These are phyloP conservation scores for Pardalotus punctatus DNA, from an alignment of 2,113 vertebrate genomes.

Conservation along the genomic window DNA sequence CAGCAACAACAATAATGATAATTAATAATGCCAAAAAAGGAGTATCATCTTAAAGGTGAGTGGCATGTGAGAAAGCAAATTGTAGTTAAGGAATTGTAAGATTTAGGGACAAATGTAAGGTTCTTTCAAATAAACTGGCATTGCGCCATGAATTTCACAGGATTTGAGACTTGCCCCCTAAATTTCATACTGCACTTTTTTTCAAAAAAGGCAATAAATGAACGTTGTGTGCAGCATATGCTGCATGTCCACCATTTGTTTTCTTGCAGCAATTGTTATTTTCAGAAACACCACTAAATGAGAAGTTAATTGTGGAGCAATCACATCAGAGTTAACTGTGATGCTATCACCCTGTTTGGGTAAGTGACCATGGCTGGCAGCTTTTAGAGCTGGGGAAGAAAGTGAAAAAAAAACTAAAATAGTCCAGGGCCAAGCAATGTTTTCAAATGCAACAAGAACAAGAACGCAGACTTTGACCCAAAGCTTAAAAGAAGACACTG, in stretches of 20 bases:
- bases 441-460: not conserved
- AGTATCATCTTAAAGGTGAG: constrained; percentile 62
- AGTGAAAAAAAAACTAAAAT: not conserved
- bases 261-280: not conserved
- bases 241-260: not conserved
- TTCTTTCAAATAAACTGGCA: not conserved
- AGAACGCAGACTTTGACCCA: not conserved
- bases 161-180: not conserved
- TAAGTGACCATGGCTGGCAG: not conserved
- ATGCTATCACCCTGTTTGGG: not conserved
- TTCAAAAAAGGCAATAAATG: not conserved
- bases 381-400: not conserved
- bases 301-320: not conserved
- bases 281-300: not conserved
- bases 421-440: not conserved
- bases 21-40: constrained; percentile 60
- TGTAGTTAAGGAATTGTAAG: not conserved
- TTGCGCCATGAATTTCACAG: not conserved
- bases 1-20: constrained; percentile 71
- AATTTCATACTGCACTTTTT: not conserved
- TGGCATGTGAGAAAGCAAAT: constrained; percentile 18
- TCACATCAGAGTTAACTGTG: no score
- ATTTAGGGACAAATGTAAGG: not conserved
- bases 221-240: not conserved
- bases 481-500: not conserved